Evolutionary conservation across 1,140 invertebrate species (phyloP).

Genomic region (Drosophila hydei): DNA sequence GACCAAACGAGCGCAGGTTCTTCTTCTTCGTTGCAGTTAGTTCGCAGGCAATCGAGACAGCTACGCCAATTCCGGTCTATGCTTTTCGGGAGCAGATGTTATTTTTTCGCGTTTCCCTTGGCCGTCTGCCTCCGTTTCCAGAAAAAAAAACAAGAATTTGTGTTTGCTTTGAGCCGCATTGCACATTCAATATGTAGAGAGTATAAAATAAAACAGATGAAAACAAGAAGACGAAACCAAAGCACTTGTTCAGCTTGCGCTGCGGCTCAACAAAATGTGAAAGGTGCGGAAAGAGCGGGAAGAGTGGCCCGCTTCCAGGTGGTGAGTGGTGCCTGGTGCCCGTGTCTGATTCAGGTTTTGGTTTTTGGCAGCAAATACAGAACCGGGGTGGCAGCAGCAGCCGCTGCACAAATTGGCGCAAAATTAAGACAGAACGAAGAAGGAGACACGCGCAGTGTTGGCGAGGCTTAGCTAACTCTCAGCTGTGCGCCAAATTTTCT

Average conservation of each 20-base stretch:
- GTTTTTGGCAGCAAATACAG: conserved; percentile 64
- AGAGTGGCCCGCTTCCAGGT: conserved; percentile 14
- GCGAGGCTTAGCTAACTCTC: conserved; percentile 22
- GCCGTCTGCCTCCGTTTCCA: not conserved
- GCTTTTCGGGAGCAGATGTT: conserved; percentile 77
- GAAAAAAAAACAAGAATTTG: conserved; percentile 74
- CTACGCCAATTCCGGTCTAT: conserved; percentile 71
- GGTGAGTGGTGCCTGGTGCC: conserved; percentile 17
- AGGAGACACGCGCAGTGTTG: not conserved
- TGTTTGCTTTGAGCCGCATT: conserved; percentile 59
- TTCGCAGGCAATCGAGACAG: conserved; percentile 30
- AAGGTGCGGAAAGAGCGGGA: conserved; percentile 52
- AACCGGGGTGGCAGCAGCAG: conserved; percentile 14
- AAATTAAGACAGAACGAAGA: conserved; percentile 47
- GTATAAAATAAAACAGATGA: not conserved
- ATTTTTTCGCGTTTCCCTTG: conserved; percentile 53
- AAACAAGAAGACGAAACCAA: conserved; percentile 46
- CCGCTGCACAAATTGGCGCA: conserved; percentile 70
- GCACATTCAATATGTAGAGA: no score
- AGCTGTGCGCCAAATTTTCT: conserved; percentile 47
- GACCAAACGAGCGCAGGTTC: not conserved
- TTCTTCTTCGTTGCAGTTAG: not conserved
- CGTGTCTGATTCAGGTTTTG: conserved; percentile 74
- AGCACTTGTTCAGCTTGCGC: conserved; percentile 70
- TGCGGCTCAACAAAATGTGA: conserved; percentile 58